Evolutionary conservation across 2,113 vertebrate genomes (phyloP).

Genomic region (Tetrax tetrax): DNA sequence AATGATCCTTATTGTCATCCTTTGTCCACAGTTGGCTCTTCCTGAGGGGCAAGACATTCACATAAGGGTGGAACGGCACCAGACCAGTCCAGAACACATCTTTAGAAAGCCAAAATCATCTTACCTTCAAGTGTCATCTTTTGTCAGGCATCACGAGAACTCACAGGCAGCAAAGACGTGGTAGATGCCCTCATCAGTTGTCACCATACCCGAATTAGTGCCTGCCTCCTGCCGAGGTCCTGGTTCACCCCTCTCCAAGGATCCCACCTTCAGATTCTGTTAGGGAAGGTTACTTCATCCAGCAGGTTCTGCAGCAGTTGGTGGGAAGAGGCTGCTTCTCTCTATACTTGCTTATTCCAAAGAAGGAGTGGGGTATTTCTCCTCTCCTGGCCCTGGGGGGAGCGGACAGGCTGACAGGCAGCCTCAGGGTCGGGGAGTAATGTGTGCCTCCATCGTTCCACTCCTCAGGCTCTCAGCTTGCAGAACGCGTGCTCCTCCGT

Average conservation of each 20-base stretch:
- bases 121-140: background rate
- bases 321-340: background rate
- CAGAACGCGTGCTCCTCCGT: background rate
- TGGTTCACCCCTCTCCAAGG: background rate
- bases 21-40: background rate
- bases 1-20: background rate
- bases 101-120: background rate
- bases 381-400: background rate
- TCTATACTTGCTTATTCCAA: background rate
- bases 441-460: background rate
- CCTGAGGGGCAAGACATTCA: rapidly evolving
- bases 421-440: background rate
- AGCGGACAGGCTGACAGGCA: too few species aligned
- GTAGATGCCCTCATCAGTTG: background rate
- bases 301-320: background rate
- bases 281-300: background rate
- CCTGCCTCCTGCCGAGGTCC: background rate
- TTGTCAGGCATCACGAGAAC: background rate
- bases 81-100: background rate
- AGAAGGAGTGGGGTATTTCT: background rate
- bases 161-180: background rate
- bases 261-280: background rate
- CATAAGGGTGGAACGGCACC: background rate
- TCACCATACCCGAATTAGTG: background rate
- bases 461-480: background rate